Evolutionary conservation across 2,888 invertebrate species (phyloP), one percentile per base, ranked within the genome.

Genomic region (Heliconius erato): DNA sequence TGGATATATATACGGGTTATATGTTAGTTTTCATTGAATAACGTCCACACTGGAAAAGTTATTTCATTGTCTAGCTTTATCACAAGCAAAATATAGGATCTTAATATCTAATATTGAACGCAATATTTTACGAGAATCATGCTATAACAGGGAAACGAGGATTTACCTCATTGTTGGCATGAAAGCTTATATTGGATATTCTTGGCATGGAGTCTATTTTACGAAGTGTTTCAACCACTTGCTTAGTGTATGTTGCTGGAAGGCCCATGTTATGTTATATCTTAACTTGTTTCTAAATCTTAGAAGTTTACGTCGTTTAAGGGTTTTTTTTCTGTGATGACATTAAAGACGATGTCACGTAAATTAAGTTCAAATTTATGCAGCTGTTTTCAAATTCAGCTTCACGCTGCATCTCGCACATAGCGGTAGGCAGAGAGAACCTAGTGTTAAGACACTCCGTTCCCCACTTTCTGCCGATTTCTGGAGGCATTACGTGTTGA

Each of bases 151-250:
- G 44, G 44, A n/a, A 23, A 40, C n/a, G 23, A 3, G 23, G 5
- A 26, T 9, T 72, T 72, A 44, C 44, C 4, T 44, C 72, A 44
- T n/a, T 44, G 44, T 72, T 44, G 72, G 72, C 26, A 72, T 72
- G 26, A 14, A 72, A 72, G 72, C 71, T 72, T 72, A 72, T 72
- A 49, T 72, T 72, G 72, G 26, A 72, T 49, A 44, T 71, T 72
- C 44, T 72, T 72, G 16, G 44, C n/a, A 72, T 44, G 44, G 26
- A 7, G 26, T 14, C 44, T 44, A 26, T 72, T 72, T 14, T 72
- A 16, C 26, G 3, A 44, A 44, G 71, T 72, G 16, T 72, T 49
- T 5, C n/a, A 76, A 59, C 28, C 32, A 23, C 49, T 54, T 28
- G 28, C 6, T 28, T 14, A 28, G 6, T 28, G 14, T 16, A 26